Conservation (phyloP, 2,797 vertebrate species). For the Ctenosaura bakeri region DNA sequence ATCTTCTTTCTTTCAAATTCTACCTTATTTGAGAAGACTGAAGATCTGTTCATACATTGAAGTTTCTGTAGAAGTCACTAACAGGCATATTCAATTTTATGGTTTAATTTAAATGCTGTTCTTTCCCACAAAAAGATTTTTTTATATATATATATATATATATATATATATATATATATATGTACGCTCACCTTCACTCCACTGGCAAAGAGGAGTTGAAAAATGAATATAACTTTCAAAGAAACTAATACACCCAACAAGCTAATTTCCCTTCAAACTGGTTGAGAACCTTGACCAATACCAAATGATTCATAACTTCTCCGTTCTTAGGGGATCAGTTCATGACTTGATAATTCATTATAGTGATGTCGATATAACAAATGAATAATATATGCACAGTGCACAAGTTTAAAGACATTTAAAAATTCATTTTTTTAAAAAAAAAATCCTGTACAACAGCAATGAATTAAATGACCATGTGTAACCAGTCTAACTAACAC, state of each 20-base stretch:
- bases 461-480: constrained; percentile 12
- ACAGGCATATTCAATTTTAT: not conserved
- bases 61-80: not conserved
- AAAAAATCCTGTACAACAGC: not conserved
- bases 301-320: constrained; percentile 12
- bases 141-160: too few species aligned
- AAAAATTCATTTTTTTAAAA: constrained; percentile 5
- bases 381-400: not conserved
- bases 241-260: not conserved
- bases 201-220: not conserved
- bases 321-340: not conserved
- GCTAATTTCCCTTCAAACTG: constrained; percentile 4
- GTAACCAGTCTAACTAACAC: not conserved
- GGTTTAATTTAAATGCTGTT: not conserved
- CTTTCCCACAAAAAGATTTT: fast-evolving
- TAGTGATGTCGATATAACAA: constrained; percentile 11
- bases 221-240: constrained; percentile 18
- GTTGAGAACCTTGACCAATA: not conserved
- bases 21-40: not conserved
- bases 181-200: not conserved
- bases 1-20: constrained; percentile 11
- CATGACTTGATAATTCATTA: constrained; percentile 24
- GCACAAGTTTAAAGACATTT: not conserved
- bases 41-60: not conserved
- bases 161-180: too few species aligned